A percentile compares a stretch with the other conserved stretches of the same genome.
Evolutionary conservation across 2,113 vertebrate genomes (phyloP).

Genomic region (Tupaia chinensis): DNA sequence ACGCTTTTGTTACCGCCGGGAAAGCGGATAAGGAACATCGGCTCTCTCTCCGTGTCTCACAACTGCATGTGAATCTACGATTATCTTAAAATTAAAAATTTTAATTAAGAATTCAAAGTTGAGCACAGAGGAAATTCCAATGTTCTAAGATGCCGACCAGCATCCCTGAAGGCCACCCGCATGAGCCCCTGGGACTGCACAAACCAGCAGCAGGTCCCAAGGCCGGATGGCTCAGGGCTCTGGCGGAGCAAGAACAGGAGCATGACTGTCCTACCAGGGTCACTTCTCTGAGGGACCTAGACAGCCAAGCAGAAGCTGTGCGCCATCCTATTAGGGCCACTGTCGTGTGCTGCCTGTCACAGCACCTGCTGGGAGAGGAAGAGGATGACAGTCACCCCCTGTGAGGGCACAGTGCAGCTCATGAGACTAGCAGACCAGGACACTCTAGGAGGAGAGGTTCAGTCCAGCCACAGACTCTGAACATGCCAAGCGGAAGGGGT

Average conservation of each 20-base stretch:
- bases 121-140: not conserved
- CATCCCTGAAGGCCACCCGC: not conserved
- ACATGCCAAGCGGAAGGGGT: not conserved
- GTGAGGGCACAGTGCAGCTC: not conserved
- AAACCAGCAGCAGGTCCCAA: not conserved
- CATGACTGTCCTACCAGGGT: not conserved
- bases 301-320: not conserved
- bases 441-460: not conserved
- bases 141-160: not conserved
- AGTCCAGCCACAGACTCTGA: not conserved
- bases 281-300: not conserved
- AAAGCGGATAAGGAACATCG: not conserved
- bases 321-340: not conserved
- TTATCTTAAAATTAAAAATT: not conserved
- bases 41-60: not conserved
- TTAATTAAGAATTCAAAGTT: not conserved
- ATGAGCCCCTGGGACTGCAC: not conserved
- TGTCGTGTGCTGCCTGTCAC: not conserved
- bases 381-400: rapidly evolving
- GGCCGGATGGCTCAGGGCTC: not conserved
- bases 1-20: not conserved
- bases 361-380: not conserved
- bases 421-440: not conserved
- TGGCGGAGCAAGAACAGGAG: not conserved
- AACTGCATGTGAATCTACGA: not conserved